Evolutionary conservation across 2,888 invertebrate species (phyloP).

Genomic region (Cryptocheilus praepositus): DNA sequence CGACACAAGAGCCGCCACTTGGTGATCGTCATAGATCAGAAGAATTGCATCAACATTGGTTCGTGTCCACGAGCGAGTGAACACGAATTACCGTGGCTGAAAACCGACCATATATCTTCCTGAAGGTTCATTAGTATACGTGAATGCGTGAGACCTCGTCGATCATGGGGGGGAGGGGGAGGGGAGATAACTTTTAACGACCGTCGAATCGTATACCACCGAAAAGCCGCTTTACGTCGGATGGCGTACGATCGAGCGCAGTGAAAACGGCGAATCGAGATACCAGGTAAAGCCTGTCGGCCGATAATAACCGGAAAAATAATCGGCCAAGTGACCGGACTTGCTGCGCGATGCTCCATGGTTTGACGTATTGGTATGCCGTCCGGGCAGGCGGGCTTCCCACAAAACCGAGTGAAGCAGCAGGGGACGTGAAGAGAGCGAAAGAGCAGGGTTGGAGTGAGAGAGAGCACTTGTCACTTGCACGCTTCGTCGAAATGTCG

Average conservation of each 20-base stretch:
- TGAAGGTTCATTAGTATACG: constrained; percentile 2
- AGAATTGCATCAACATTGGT: no score
- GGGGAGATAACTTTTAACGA: constrained; percentile 14
- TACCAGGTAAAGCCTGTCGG: constrained; percentile 44
- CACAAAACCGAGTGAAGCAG: constrained; percentile 42
- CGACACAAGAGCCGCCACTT: no score
- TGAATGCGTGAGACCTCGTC: constrained; percentile 7
- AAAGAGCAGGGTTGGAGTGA: neutral
- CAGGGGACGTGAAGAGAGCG: no score
- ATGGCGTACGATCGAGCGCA: constrained; percentile 23
- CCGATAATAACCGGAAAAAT: constrained; percentile 56
- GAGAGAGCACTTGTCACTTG: constrained; percentile 50
- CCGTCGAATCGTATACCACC: constrained; percentile 20
- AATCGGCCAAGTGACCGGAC: constrained; percentile 46
- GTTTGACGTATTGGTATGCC: constrained; percentile 56
- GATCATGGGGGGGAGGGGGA: constrained; percentile 7
- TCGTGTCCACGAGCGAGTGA: no score
- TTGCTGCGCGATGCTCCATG: constrained; percentile 40
- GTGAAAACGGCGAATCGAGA: constrained; percentile 47
- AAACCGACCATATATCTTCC: constrained; percentile 1
- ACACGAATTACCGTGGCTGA: neutral
- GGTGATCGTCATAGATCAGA: no score
- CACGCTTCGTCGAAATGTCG: constrained; percentile 53
- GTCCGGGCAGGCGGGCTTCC: constrained; percentile 39
- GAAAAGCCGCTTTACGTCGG: constrained; percentile 49